Evolutionary conservation across 2,888 invertebrate species (phyloP).

Genomic region (Elysia crispata): DNA sequence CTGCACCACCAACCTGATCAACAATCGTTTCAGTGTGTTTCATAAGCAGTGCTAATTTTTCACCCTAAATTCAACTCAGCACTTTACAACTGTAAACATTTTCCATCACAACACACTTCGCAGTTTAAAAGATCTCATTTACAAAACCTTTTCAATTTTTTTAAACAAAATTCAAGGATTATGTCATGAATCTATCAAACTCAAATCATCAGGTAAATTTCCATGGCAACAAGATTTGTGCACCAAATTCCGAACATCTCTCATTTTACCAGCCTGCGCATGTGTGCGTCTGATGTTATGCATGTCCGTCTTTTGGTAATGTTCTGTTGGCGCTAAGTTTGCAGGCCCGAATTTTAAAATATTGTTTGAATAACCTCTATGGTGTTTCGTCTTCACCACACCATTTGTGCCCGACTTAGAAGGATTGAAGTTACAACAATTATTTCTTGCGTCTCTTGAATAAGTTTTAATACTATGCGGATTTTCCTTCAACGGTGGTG

Average conservation of each 20-base stretch:
- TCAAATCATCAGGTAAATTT: slow-evolving; percentile 50
- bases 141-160: not conserved
- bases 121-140: not conserved
- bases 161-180: not conserved
- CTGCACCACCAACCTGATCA: no score
- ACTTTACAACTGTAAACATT: no score
- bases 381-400: not conserved
- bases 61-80: no score
- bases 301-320: slow-evolving; percentile 9
- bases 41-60: no score
- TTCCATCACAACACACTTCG: slow-evolving; percentile 16
- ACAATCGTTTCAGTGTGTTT: no score
- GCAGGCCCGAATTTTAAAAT: slow-evolving; percentile 22
- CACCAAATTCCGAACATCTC: slow-evolving; percentile 51
- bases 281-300: slow-evolving; percentile 5
- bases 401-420: no score
- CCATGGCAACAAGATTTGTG: slow-evolving; percentile 54
- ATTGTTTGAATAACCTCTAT: slow-evolving; percentile 22
- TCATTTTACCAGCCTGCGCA: slow-evolving; percentile 31
- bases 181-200: slow-evolving; percentile 50
- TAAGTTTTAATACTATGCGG: no score
- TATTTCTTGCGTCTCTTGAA: not conserved
- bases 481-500: not conserved
- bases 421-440: not conserved
- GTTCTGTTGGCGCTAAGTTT: not conserved